A percentile compares a stretch with the other conserved stretches of the same genome.
These are phyloP conservation scores for Rhamnusium bicolor DNA, from an alignment of 2,888 invertebrate species.

Conservation along the genomic window DNA sequence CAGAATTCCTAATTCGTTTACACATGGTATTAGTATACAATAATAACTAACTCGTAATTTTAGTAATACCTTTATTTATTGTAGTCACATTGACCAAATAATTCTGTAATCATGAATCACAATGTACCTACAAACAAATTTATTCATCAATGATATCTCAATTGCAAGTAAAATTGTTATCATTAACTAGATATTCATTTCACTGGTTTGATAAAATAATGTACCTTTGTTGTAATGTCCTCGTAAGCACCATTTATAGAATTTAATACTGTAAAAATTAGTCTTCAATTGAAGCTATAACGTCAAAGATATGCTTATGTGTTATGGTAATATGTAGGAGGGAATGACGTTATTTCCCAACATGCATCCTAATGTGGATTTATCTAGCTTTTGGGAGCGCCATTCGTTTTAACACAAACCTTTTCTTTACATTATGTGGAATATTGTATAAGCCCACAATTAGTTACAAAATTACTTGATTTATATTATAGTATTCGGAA, in stretches of 20 bases:
- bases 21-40: too few relatives aligned
- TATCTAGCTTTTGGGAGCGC: slow-evolving; percentile 8
- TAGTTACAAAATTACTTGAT: not conserved
- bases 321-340: not conserved
- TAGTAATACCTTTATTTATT: too few relatives aligned
- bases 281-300: slow-evolving; percentile 10
- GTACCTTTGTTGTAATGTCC: not conserved
- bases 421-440: not conserved
- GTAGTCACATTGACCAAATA: too few relatives aligned
- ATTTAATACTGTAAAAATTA: slow-evolving; percentile 2
- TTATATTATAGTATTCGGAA: not conserved
- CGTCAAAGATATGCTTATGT: slow-evolving; percentile 5
- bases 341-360: not conserved
- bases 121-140: too few relatives aligned
- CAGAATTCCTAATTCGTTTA: too few relatives aligned
- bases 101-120: too few relatives aligned
- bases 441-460: not conserved
- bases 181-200: not conserved
- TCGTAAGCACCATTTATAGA: slow-evolving; percentile 5
- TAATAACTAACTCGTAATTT: too few relatives aligned
- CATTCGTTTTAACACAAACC: not conserved
- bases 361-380: slow-evolving; percentile 4
- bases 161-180: not conserved
- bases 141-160: not conserved
- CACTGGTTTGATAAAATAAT: not conserved